Evolutionary conservation across 2,888 invertebrate species (phyloP), one percentile per base, ranked within the genome.

Genomic region (Griposia aprilina): DNA sequence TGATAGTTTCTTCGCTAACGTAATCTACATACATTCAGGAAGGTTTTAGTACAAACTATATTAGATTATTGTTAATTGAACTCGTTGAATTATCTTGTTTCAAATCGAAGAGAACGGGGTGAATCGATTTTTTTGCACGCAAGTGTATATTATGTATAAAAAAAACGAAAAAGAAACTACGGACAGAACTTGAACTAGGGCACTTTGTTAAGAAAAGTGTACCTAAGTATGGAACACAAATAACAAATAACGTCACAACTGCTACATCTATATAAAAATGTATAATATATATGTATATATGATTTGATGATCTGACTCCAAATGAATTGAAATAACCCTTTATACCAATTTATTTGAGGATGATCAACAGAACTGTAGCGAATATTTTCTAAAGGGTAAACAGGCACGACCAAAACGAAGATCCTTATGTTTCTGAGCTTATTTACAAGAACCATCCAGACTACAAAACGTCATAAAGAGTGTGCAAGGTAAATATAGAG

Each of bases 371-470:
- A 36, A 62, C 36, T 36, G 30, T 30, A 36, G 23, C 10, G 45
- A 36, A n/a, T 3, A 48, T 48, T 23, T 36, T 57, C 8, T 17
- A 80, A 76, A 63, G 0, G 7, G 20, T 55, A 23, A 67, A 57
- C 86, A 74, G 70, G 67, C 65, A 71, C 73, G 63, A 15, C 41
- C 76, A 71, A 62, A 81, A 81, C 83, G 60, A 52, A 68, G 48
- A 6, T 13, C 68, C 87, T 87, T 93, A 85, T 91, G 87, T 91
- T 90, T 89, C 73, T 87, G 87, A 85, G 82, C 87, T 77, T 84
- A 88, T 85, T 88, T 90, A 89, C 89, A 88, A 91, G 88, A 90
- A 87, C 96, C 95, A 95, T 95, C 95, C 96, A 95, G 94, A 95
- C 93, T 88, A 87, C 90, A 94, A 96, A 96, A 95, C 93, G 93